Evolutionary conservation across 2,888 invertebrate genomes (phyloP).

Genomic region (Pseudococcus longispinus): DNA sequence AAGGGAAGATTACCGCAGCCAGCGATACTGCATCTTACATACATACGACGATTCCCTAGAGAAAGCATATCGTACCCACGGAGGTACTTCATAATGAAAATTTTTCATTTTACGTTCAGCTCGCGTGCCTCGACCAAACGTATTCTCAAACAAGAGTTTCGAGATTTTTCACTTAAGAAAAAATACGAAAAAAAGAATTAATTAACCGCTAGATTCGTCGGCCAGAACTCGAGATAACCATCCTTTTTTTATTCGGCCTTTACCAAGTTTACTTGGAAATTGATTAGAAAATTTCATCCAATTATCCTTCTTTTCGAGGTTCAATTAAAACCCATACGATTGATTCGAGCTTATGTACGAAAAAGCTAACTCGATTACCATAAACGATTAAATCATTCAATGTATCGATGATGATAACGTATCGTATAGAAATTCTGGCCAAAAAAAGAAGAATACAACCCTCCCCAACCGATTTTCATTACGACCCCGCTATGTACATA

Average conservation of each 20-base stretch:
- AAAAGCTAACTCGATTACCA: neutral
- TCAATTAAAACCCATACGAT: neutral
- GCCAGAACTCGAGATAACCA: neutral
- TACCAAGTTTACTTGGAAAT: neutral
- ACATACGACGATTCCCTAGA: neutral
- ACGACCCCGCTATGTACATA: neutral
- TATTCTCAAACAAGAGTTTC: neutral
- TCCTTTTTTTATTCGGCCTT: neutral
- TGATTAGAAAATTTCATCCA: conserved; percentile 1
- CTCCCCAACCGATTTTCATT: neutral
- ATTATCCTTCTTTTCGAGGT: neutral
- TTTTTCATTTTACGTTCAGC: neutral
- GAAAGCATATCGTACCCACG: neutral
- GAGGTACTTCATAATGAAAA: neutral
- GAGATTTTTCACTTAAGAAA: neutral
- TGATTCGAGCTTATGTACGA: neutral
- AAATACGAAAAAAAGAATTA: neutral
- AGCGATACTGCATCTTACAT: neutral
- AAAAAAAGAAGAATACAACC: neutral
- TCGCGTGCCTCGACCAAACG: neutral
- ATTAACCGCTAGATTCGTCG: neutral
- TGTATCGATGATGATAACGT: neutral
- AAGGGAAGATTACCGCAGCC: neutral
- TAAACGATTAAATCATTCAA: conserved; percentile 34
- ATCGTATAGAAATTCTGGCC: neutral